Base-by-base conservation (phyloP, 2,888 invertebrate species). In the Cynaeus angustus region DNA sequence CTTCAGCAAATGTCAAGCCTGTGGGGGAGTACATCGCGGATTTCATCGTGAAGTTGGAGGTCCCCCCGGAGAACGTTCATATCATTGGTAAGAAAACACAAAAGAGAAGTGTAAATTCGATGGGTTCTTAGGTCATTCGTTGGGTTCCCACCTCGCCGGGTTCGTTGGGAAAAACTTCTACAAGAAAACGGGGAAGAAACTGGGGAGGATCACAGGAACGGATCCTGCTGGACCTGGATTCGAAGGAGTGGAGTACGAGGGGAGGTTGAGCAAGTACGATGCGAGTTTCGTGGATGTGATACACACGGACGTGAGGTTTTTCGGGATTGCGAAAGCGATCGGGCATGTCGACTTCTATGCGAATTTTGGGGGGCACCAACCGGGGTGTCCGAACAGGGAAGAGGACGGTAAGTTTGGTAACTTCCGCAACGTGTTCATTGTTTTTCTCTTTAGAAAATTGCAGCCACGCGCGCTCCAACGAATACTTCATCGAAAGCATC, bases 281-380 rank as follows among this genome's bases (percentile, higher is more conserved):
- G 94, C 93, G 0, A 83, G 86, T 14, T 94, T 92, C 78, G 93
- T 91, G 0, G 93, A 94, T 80, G 88, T 92, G 0, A 90, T 94
- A 55, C 94, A 94, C 78, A 92, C 92, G 0, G 90, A 91, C 75
- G 89, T 88, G 0, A 92, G 92, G 0, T 84, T 89, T 45, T 86
- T 88, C 38, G 93, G 93, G 0, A 90, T 89, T 75, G 78, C 80
- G 9, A 77, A 80, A 43, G 88, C 91, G 6, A 86, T 91, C n/a
- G 94, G 94, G 0, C 89, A 92, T 79, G 90, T 86, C 0, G 94
- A 94, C 82, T 93, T 92, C 80, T 94, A 91, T 84, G 92, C 93
- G 0, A 93, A 94, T 80, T 88, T 88, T 13, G 94, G 93, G 0
- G 83, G 75, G 37, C 86, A 90, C 0, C 94, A 94, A 78, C 92